Evolutionary conservation across 2,797 vertebrate species (phyloP).

Genomic region (Melanotaenia trifasciata): DNA sequence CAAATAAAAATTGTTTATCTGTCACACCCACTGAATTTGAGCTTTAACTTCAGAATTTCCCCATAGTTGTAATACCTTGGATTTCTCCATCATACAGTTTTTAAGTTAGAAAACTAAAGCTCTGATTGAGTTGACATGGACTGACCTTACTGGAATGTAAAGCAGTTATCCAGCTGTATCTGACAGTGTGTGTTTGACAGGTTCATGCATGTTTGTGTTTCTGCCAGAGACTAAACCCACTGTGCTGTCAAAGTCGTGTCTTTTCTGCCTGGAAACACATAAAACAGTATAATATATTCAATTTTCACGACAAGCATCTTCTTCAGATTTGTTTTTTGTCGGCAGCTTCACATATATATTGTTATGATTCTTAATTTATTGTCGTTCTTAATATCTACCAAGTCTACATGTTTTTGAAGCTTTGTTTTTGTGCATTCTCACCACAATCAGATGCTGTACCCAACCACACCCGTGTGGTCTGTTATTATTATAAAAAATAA

Average conservation of each 20-base stretch:
- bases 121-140: neutral
- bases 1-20: neutral
- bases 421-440: neutral
- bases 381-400: neutral
- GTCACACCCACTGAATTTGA: neutral
- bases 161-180: neutral
- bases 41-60: neutral
- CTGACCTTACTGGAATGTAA: neutral
- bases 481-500: neutral
- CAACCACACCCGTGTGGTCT: conserved; percentile 1
- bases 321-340: conserved; percentile 6
- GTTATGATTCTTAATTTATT: conserved; percentile 8
- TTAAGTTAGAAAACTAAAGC: neutral
- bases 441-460: neutral
- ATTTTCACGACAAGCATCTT: neutral
- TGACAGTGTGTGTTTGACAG: conserved; percentile 29
- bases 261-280: neutral
- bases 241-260: conserved; percentile 9
- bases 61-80: neutral
- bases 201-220: conserved; percentile 26
- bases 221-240: conserved; percentile 1
- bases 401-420: conserved; percentile 2
- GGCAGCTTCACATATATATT: neutral
- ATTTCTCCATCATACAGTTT: neutral
- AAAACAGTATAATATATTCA: conserved; percentile 15